Conservation (phyloP, 2,113 vertebrate species). For the Heterotilapia buettikoferi region DNA sequence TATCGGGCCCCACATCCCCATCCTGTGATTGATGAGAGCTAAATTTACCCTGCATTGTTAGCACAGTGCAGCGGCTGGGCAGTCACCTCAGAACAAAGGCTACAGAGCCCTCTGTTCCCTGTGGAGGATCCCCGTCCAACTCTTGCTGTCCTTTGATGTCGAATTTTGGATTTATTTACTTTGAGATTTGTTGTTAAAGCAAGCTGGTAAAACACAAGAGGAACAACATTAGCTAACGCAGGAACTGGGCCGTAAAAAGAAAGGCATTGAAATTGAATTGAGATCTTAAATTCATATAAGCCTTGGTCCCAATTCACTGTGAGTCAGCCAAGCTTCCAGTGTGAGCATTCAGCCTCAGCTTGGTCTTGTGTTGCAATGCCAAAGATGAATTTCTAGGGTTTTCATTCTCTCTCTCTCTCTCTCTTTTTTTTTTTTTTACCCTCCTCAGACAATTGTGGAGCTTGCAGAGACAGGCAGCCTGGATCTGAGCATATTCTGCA, state of each 20-base stretch:
- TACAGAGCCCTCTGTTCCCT: neutral
- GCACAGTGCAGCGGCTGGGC: neutral
- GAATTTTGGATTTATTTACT: neutral
- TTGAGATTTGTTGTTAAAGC: neutral
- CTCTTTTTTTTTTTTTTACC: neutral
- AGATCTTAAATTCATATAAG: neutral
- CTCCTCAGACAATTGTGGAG: slow-evolving; percentile 90
- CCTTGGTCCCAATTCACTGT: neutral
- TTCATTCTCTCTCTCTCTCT: neutral
- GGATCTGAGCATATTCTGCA: slow-evolving; percentile 99
- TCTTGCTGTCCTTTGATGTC: neutral
- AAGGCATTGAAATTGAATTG: neutral
- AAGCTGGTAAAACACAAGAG: neutral
- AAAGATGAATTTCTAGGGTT: neutral
- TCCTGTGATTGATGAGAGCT: slow-evolving; percentile 3
- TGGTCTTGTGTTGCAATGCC: neutral
- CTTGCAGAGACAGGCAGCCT: slow-evolving; percentile 95
- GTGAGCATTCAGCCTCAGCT: neutral
- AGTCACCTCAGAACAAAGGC: neutral
- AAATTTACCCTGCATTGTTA: neutral
- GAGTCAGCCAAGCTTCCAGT: neutral
- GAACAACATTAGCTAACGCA: neutral
- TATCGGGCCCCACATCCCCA: neutral
- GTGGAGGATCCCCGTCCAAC: neutral
- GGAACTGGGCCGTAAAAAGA: neutral